Conservation (phyloP, 2,797 vertebrate genomes). For the Dendrocincla fuliginosa region DNA sequence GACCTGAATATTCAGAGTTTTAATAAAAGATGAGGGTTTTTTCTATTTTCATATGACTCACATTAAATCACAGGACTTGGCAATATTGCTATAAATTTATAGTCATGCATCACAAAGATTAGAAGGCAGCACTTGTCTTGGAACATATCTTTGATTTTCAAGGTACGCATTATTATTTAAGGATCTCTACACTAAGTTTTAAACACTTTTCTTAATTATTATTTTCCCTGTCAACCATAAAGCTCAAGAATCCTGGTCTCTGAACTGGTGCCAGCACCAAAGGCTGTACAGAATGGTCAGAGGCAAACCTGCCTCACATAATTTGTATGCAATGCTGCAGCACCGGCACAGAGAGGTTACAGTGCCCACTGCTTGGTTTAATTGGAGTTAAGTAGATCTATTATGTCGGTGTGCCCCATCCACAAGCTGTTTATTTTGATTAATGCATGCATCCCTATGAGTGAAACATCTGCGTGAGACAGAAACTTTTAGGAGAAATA, state of each 20-base stretch:
- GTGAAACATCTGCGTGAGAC: background rate
- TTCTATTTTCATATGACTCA: background rate
- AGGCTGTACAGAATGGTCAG: background rate
- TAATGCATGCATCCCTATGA: constrained; percentile 35
- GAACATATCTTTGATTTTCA: background rate
- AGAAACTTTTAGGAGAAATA: constrained; percentile 11
- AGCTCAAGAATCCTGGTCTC: background rate
- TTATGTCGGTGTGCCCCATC: constrained; percentile 26
- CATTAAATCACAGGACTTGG: background rate
- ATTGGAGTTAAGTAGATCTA: constrained; percentile 72
- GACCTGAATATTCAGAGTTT: constrained; percentile 2
- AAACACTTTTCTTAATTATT: background rate
- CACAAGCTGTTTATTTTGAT: constrained; percentile 68
- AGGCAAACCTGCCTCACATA: background rate
- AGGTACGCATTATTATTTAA: background rate
- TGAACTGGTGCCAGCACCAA: background rate
- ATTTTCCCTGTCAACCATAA: background rate
- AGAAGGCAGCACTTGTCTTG: background rate
- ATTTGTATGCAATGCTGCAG: constrained; percentile 51
- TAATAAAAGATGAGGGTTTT: background rate
- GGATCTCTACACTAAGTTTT: background rate
- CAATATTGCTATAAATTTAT: background rate
- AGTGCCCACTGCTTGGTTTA: constrained; percentile 64
- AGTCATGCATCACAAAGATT: background rate
- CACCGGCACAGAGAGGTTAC: background rate